A percentile compares a stretch with the other conserved stretches of the same genome.
Evolutionary conservation across 2,888 invertebrate species (phyloP).

Genomic region (Hirtodrosophila histrioides): DNA sequence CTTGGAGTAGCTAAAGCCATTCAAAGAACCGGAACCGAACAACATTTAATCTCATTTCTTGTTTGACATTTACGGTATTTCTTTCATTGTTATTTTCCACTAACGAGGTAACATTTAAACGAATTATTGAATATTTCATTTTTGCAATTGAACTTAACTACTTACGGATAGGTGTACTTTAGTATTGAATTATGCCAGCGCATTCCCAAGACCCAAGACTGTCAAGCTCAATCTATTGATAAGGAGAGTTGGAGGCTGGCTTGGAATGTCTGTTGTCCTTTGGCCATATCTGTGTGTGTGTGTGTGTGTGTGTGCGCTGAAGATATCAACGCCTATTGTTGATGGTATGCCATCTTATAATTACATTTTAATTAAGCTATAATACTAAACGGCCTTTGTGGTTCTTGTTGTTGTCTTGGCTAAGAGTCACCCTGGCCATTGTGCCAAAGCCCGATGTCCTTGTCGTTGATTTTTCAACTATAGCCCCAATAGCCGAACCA

Average conservation of each 20-base stretch:
- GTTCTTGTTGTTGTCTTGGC: slow-evolving; percentile 11
- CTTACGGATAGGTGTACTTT: slow-evolving; percentile 28
- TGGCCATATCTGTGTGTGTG: slow-evolving; percentile 25
- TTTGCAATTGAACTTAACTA: slow-evolving; percentile 49
- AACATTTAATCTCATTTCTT: slow-evolving; percentile 30
- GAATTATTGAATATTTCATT: slow-evolving; percentile 38
- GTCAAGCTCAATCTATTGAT: too few species aligned
- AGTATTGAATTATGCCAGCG: slow-evolving; percentile 30
- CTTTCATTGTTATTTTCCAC: slow-evolving; percentile 32
- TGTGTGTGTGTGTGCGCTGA: not conserved
- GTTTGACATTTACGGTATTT: slow-evolving; percentile 21
- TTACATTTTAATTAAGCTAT: slow-evolving; percentile 73
- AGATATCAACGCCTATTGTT: slow-evolving; percentile 19
- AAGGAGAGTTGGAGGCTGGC: too few species aligned
- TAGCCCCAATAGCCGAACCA: not conserved
- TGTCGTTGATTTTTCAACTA: slow-evolving; percentile 19
- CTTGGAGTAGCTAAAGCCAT: slow-evolving; percentile 58
- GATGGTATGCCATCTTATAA: slow-evolving; percentile 44
- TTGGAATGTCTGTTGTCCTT: slow-evolving; percentile 7
- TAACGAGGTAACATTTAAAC: slow-evolving; percentile 82
- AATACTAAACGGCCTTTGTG: slow-evolving; percentile 52
- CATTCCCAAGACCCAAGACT: not conserved
- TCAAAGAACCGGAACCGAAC: slow-evolving; percentile 47
- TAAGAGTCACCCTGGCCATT: not conserved
- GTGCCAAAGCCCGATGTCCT: slow-evolving; percentile 10